Evolutionary conservation across 2,797 vertebrate species (phyloP).

Genomic region (Thamnophis elegans): DNA sequence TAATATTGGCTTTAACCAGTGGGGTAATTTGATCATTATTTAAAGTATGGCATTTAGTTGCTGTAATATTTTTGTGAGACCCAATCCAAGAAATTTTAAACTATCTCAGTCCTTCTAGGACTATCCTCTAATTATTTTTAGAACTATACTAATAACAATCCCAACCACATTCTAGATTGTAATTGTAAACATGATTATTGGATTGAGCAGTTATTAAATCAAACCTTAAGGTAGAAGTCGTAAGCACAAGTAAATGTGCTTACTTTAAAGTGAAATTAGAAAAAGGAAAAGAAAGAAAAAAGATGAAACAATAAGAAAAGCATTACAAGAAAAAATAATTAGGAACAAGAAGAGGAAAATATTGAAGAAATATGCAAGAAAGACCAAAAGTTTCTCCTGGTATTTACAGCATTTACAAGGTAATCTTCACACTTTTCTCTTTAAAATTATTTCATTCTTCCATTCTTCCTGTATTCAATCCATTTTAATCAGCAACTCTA

Average conservation of each 20-base stretch:
- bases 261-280: not conserved
- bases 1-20: not conserved
- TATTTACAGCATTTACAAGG: not conserved
- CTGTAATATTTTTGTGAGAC: not conserved
- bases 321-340: not conserved
- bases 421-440: not conserved
- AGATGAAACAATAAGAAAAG: not conserved
- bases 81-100: not conserved
- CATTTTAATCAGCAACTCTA: not conserved
- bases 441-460: not conserved
- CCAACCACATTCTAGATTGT: not conserved
- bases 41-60: not conserved
- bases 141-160: not conserved
- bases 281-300: not conserved
- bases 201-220: not conserved
- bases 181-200: not conserved
- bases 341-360: not conserved
- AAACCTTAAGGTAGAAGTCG: not conserved
- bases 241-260: not conserved
- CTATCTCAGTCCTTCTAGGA: not conserved
- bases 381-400: not conserved
- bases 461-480: not conserved
- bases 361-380: too few species aligned
- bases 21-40: not conserved
- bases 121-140: not conserved